A percentile compares a stretch with the other conserved stretches of the same genome.
Conservation (phyloP, 2,113 vertebrate species). For the Poicephalus meyeri region DNA sequence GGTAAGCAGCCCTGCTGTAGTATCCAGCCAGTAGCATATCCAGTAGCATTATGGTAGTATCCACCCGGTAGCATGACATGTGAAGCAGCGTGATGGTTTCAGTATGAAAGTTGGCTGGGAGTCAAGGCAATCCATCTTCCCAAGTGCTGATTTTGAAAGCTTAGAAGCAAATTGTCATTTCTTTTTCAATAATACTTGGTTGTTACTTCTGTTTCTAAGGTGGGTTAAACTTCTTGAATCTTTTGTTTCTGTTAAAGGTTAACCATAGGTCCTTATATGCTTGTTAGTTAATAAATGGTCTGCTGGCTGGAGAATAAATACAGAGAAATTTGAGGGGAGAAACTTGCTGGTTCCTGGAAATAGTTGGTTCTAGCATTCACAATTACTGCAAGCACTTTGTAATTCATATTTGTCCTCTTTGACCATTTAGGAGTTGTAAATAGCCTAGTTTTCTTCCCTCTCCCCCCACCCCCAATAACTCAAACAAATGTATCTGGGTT, state of each 20-base stretch:
- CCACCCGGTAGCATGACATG: neutral
- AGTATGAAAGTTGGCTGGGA: neutral
- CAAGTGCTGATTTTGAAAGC: neutral
- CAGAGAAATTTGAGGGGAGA: slow-evolving; percentile 14
- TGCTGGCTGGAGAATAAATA: slow-evolving; percentile 7
- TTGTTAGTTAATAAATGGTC: neutral
- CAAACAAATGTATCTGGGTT: neutral
- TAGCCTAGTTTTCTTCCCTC: neutral
- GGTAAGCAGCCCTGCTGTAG: neutral
- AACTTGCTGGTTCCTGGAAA: slow-evolving; percentile 15
- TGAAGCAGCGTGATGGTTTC: neutral
- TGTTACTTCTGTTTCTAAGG: neutral
- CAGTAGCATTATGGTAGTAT: neutral
- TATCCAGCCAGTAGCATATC: neutral
- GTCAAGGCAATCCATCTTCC: neutral
- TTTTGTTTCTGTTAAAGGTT: neutral
- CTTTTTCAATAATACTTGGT: neutral
- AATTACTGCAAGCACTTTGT: neutral
- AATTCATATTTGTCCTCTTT: slow-evolving; percentile 39
- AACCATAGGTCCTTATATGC: neutral
- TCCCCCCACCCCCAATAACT: neutral
- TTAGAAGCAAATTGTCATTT: neutral
- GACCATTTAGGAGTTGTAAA: neutral
- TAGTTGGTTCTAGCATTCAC: neutral
- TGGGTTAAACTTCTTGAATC: neutral